These are phyloP conservation scores for Elaphurus davidianus DNA, from an alignment of 2,113 vertebrate species.

Conservation along the genomic window DNA sequence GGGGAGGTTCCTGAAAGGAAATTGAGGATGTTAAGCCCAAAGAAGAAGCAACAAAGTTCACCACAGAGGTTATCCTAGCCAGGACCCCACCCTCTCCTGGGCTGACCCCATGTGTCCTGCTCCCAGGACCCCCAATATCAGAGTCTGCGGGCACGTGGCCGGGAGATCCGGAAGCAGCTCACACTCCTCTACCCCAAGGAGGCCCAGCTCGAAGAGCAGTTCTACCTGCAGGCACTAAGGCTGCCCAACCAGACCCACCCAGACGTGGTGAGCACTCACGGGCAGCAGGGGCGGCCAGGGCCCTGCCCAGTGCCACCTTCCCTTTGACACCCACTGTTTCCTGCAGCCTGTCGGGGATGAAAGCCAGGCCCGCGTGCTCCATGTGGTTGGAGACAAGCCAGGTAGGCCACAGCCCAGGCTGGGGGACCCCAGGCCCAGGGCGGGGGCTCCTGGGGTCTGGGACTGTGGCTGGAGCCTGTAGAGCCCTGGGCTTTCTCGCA, in stretches of 20 bases:
- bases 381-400: constrained; percentile 88
- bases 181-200: constrained; percentile 78
- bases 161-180: constrained; percentile 84
- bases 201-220: constrained; percentile 82
- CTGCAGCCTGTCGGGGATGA: constrained; percentile 90
- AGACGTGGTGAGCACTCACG: constrained; percentile 81
- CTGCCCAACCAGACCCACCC: constrained; percentile 93
- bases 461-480: background rate
- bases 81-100: background rate
- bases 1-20: background rate
- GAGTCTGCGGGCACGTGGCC: constrained; percentile 79
- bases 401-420: constrained; percentile 76
- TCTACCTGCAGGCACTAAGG: constrained; percentile 85
- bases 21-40: background rate
- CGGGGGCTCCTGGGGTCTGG: background rate
- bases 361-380: constrained; percentile 88
- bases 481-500: background rate
- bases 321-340: background rate
- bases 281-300: fast-evolving
- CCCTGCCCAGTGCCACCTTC: fast-evolving
- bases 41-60: background rate
- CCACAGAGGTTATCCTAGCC: background rate
- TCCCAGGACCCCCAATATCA: constrained; percentile 83
- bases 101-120: background rate
- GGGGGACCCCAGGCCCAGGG: background rate